These are phyloP conservation scores for Seriola quinqueradiata DNA, from an alignment of 2,113 vertebrate species.

Conservation along the genomic window DNA sequence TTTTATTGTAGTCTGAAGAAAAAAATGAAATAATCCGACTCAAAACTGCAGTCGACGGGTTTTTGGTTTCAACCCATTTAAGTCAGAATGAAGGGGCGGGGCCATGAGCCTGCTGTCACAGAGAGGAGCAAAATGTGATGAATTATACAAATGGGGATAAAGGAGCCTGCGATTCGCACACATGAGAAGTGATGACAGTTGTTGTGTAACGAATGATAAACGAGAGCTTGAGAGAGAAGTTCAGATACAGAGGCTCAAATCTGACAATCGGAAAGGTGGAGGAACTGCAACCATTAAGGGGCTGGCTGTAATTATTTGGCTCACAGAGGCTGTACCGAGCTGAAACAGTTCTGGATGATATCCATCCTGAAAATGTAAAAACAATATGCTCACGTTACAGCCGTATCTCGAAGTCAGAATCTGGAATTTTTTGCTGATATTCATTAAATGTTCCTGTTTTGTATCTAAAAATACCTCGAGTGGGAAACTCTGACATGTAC, in stretches of 20 bases:
- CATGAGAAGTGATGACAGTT: not conserved
- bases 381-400: not conserved
- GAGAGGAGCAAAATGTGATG: too few species aligned
- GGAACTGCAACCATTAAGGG: too few species aligned
- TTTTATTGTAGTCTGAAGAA: too few species aligned
- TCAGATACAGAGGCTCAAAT: not conserved
- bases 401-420: constrained; percentile 1
- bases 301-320: too few species aligned
- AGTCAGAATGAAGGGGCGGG: too few species aligned
- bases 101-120: too few species aligned
- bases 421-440: constrained; percentile 5
- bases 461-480: constrained; percentile 78
- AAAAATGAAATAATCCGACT: not conserved
- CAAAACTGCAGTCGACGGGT: not conserved
- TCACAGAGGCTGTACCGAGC: not conserved
- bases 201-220: not conserved
- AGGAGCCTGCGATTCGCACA: not conserved
- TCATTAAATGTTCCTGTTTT: constrained; percentile 43
- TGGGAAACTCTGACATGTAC: constrained; percentile 80
- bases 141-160: too few species aligned
- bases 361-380: not conserved
- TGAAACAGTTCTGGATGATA: too few species aligned
- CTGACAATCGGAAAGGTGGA: not conserved
- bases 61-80: too few species aligned
- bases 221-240: not conserved